phyloP scores from a whole-genome alignment of 2,797 vertebrate species.

The Fratercula arctica region DNA sequence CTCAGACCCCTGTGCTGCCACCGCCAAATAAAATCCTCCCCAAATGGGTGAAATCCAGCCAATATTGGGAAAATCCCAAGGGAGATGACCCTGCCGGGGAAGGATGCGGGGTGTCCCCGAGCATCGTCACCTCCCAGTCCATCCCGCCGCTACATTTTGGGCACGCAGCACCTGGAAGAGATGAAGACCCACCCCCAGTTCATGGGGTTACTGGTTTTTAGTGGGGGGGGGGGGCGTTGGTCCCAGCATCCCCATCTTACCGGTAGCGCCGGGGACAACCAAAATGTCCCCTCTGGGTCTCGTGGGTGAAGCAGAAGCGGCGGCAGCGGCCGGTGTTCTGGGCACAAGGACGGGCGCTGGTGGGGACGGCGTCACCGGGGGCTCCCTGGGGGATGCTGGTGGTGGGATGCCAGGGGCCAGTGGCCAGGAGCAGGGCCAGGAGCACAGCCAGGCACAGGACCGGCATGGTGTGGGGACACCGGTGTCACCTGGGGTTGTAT shows the following conservation, averaged over 20 bases:
- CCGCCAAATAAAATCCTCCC: not conserved
- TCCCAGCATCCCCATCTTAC: not conserved
- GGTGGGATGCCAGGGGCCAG: not conserved
- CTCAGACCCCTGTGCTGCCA: not conserved
- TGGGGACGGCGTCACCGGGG: not conserved
- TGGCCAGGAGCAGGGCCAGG: not conserved
- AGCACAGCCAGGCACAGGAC: not conserved
- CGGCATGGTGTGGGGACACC: not conserved
- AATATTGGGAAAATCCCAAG: not conserved
- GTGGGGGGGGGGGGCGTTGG: fast-evolving
- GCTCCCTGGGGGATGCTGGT: slow-evolving; percentile 71
- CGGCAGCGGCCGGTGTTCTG: slow-evolving; percentile 79
- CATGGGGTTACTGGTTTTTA: not conserved
- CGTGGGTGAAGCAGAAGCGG: slow-evolving; percentile 78
- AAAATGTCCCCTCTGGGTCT: slow-evolving; percentile 76
- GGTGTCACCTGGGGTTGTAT: not conserved
- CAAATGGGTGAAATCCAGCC: not conserved
- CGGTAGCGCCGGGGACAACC: slow-evolving; percentile 80
- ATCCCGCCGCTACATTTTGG: not conserved
- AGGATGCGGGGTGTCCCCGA: not conserved
- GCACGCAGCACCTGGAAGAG: not conserved
- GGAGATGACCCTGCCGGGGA: not conserved
- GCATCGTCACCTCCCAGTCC: fast-evolving
- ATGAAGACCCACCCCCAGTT: not conserved
- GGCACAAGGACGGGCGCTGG: not conserved